Base-by-base conservation (phyloP, 1,140 invertebrate species). In the Listronotus bonariensis region DNA sequence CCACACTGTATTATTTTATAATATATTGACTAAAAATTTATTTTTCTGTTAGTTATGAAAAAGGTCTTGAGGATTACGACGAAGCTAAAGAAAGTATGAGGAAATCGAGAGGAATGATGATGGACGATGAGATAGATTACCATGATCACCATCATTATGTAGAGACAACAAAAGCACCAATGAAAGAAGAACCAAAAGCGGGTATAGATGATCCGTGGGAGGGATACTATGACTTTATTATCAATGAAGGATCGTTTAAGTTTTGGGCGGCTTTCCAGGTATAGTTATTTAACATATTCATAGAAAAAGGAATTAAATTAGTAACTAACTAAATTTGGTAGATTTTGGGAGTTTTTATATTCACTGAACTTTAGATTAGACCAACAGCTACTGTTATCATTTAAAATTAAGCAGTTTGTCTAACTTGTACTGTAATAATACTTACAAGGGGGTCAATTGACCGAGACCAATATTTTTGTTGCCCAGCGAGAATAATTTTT, bases 191-290 rank as follows among this genome's bases (percentile, higher is more conserved):
- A 62, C 52, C 65, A 52, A 74, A 80, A 63, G 64, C 77, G 8
- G 80, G 80, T 26, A 84, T 84, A 72, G 72, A 75, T 11, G 89
- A 91, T 74, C 87, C 88, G 10, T 89, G 88, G 83, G 84, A 83
- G 11, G 87, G 88, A 12, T 92, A 92, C 75, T 92, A 92, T 72
- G 90, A 92, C 77, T 92, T 92, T 75, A 82, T 92, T 42, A 91
- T 93, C 67, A 92, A 90, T 65, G 91, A 92, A 74, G 89, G 89
- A 0, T 92, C 89, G 14, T 93, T 91, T 77, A 93, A 92, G 75
- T 92, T 93, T 73, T 93, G 91, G 91, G 89, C 90, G 11, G 88
- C 84, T 9, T 92, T 92, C 79, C 89, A 92, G 82, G 89, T 91
- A 79, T n/a, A n/a, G n/a, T n/a, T n/a, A n/a, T n/a, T n/a, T n/a